Base-by-base conservation (phyloP, 1,140 invertebrate species). In the Colletes latitarsis region DNA sequence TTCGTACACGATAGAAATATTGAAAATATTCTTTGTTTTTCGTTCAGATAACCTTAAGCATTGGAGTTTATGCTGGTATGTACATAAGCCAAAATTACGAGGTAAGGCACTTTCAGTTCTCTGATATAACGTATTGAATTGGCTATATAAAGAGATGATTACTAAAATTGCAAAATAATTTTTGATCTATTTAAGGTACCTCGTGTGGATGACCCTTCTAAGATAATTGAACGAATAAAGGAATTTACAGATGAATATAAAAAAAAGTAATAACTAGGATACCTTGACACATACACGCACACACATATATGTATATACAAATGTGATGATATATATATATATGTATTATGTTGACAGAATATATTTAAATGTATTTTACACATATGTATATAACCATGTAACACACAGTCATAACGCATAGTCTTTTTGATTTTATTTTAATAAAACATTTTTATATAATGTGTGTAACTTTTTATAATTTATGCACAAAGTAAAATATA, bases 21-120 rank as follows among this genome's bases (percentile, higher is more conserved):
- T 41, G 19, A 68, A 19, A 68, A 41, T 41, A 57, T 41, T 63
- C 17, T 69, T 78, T 30, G 2, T 30, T 88, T 88, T 75, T 78
- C 80, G 95, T 96, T 70, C 92, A 98, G 97, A 85, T 97, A 75
- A 96, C 95, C 57, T 96, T 97, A 90, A 94, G 96, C 41, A 89
- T 95, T 84, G 97, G 97, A 49, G 92, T 97, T 41, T 98, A 98
- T 88, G 93, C 96, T 72, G 97, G 97, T 55, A 95, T 97, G 75
- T 98, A 97, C 89, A 88, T 97, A 76, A 95, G 95, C 77, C 97
- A 97, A 94, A 97, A 97, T 92, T 97, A 97, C 94, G 94, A 97
- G 94, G 97, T 97, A 94, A 46, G 58, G 1, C 14, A 21, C 43
- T 49, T 57, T 9, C 46, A 1, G 41, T 74, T 30, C 46, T 17